Percentiles rank a stretch among this genome's conserved stretches.
These are phyloP conservation scores for Caenorhabditis inopinata DNA, from an alignment of 1,140 invertebrate species.

Conservation along the genomic window DNA sequence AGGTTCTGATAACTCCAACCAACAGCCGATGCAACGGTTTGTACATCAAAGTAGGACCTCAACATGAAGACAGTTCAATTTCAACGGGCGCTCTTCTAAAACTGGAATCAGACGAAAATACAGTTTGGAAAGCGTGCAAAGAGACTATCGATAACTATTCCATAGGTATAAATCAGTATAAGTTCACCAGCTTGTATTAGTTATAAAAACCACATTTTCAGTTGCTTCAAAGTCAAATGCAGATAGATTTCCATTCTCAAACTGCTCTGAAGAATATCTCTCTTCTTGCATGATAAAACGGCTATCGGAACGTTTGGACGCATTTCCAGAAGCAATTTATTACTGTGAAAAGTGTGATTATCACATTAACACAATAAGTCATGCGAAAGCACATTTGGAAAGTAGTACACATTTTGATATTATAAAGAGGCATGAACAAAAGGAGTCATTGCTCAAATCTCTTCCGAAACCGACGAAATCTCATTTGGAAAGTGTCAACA, in stretches of 20 bases:
- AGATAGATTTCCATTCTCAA: not conserved
- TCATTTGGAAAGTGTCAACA: not conserved
- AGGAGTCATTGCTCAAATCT: not conserved
- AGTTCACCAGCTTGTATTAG: too few species aligned
- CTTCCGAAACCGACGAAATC: not conserved
- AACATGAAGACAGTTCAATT: not conserved
- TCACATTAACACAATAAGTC: slow-evolving; percentile 24
- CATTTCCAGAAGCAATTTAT: slow-evolving; percentile 34
- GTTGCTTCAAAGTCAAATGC: not conserved
- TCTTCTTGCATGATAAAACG: not conserved
- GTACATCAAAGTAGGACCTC: not conserved
- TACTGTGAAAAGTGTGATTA: slow-evolving; percentile 40
- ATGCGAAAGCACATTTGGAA: not conserved
- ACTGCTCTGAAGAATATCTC: not conserved
- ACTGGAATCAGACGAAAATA: not conserved
- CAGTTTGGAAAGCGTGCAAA: not conserved
- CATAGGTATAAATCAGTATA: not conserved
- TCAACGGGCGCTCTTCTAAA: not conserved
- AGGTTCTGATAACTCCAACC: not conserved
- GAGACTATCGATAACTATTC: not conserved
- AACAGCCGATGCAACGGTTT: not conserved
- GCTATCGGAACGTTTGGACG: not conserved
- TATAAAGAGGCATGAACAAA: not conserved
- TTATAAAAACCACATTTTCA: too few species aligned
- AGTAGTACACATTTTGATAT: slow-evolving; percentile 7